These are phyloP conservation scores for Tinamus major DNA, from an alignment of 2,797 vertebrate genomes.

Conservation along the genomic window DNA sequence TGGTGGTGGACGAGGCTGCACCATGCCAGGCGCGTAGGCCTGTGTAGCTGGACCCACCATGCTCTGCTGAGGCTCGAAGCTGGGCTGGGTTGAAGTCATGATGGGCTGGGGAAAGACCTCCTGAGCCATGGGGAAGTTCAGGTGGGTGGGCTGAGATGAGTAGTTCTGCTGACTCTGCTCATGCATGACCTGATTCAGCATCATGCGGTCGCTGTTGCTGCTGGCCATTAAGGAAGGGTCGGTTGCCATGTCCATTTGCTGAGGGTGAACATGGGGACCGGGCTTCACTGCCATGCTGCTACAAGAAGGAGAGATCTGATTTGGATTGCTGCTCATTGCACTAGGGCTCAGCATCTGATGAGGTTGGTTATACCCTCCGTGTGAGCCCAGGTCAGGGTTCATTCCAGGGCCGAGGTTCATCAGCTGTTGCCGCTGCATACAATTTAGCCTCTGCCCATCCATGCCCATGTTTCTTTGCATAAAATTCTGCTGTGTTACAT, in stretches of 20 bases:
- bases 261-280: conserved; percentile 68
- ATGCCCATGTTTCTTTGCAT: conserved; percentile 80
- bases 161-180: conserved; percentile 82
- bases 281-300: conserved; percentile 74
- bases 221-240: conserved; percentile 63
- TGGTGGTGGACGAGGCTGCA: conserved; percentile 89
- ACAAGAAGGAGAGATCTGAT: conserved; percentile 78
- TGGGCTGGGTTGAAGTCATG: conserved; percentile 79
- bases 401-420: conserved; percentile 73
- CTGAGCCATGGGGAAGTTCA: conserved; percentile 66
- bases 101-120: conserved; percentile 79
- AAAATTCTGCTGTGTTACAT: conserved; percentile 75
- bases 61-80: conserved; percentile 80
- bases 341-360: conserved; percentile 77
- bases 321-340: conserved; percentile 73
- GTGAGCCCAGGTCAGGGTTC: conserved; percentile 79
- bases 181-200: conserved; percentile 70
- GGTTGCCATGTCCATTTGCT: conserved; percentile 66
- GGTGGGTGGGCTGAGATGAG: conserved; percentile 76
- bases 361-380: conserved; percentile 83
- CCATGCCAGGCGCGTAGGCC: conserved; percentile 71
- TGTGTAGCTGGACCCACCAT: conserved; percentile 57
- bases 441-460: conserved; percentile 80
- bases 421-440: conserved; percentile 83
- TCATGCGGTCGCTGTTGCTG: conserved; percentile 72